Base-by-base conservation (phyloP, 2,113 vertebrate genomes). In the Bathybates hornii region DNA sequence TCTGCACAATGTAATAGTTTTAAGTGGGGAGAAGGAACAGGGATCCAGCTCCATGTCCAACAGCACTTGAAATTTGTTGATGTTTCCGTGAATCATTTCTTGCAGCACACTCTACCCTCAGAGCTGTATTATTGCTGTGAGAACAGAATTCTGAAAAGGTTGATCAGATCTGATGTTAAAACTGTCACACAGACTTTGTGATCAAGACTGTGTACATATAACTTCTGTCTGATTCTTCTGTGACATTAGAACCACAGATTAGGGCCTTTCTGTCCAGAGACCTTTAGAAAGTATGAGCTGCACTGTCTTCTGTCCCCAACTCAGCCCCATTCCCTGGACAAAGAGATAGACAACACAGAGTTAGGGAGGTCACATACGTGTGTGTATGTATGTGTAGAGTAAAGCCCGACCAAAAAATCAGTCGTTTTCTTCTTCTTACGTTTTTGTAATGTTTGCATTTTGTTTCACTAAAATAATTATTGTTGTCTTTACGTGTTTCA, bases 401-500 rank as follows among this genome's bases (percentile, higher is more conserved):
- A 41, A 43, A 43, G 36, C 6, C 7, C 21, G 66, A 71, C 36
- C n/a, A 71, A 16, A 71, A 14, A 71, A 16, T 71, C 9, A 7
- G 11, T 76, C n/a, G 7, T 78, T 86, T 83, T 73, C 32, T 43
- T 13, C n/a, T 59, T 27, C 21, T 54, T 21, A 78, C 19, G 2
- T 7, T 38, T 66, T 29, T 32, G 16, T 19, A 73, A 27, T 81
- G 21, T 84, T 50, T 81, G 38, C 9, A 24, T 43, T 24, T 63
- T 27, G 12, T 29, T 54, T 79, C 6, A 38, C 1, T 82, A 24
- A 45, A 80, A 14, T 79, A 7, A 9, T 38, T 6, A 66, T 38
- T 83, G 7, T 81, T 94, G 88, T 91, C 85, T 95, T 85, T 29
- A 61, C 17, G 3, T 87, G 85, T 32, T 50, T 53, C 89, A 99